Evolutionary conservation across 2,113 vertebrate species (phyloP).

Genomic region (Saccopteryx leptura): DNA sequence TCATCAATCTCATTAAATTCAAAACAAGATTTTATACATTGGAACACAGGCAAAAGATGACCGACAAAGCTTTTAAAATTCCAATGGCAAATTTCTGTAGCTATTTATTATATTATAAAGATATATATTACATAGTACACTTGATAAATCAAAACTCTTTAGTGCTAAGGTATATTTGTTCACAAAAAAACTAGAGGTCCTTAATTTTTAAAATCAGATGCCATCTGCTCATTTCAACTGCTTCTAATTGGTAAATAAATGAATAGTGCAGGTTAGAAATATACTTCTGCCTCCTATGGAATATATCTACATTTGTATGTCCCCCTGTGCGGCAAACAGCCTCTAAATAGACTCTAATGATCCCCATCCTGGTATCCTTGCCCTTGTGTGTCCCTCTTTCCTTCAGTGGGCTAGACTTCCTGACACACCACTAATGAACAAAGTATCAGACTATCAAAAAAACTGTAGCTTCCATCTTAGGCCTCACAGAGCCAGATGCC

Average conservation of each 20-base stretch:
- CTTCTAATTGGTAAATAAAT: slow-evolving; percentile 30
- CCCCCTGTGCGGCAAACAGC: neutral
- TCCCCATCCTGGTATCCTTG: neutral
- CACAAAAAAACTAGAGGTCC: slow-evolving; percentile 1
- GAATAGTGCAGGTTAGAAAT: neutral
- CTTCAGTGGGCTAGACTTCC: neutral
- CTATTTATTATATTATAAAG: neutral
- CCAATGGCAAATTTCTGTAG: neutral
- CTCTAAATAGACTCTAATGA: neutral
- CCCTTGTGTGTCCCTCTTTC: neutral
- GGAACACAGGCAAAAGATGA: slow-evolving; percentile 14
- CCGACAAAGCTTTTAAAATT: neutral
- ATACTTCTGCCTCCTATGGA: neutral
- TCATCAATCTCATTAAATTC: slow-evolving; percentile 5
- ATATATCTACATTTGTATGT: neutral
- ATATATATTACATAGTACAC: neutral
- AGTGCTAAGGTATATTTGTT: slow-evolving; percentile 18
- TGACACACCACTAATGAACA: neutral
- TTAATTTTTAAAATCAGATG: neutral
- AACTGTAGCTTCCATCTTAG: neutral
- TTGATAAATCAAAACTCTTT: neutral
- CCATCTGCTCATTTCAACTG: slow-evolving; percentile 35
- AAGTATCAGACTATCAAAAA: neutral
- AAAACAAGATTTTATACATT: slow-evolving; percentile 41
- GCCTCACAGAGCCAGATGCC: neutral